Evolutionary conservation across 1,140 invertebrate genomes (phyloP), one percentile per base, ranked within the genome.

Genomic region (Nixonia krombeini): DNA sequence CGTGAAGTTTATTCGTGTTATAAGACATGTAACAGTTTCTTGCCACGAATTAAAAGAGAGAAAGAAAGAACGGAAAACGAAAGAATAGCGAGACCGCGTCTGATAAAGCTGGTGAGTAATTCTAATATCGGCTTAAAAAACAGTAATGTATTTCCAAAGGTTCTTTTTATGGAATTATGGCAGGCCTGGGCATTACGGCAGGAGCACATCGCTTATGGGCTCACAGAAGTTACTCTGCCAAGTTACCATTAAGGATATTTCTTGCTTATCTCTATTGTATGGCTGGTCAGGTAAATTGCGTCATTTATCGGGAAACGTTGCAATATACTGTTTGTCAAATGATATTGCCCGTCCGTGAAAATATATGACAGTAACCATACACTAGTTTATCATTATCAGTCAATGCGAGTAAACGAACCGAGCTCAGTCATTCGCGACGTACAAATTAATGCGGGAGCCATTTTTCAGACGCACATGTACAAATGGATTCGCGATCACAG

Each of bases 131-230:
- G n/a, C n/a, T n/a, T n/a, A n/a, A n/a, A n/a, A n/a, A n/a, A 26
- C 25, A 4, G 25, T 5, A 26, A 50, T 31, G 8, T 45, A 12
- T 53, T 7, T 37, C 41, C 53, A 59, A 21, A 78, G 80, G 21
- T 51, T 18, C 65, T 1, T 4, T 35, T 6, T 77, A 72, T 42
- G 73, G 72, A 13, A 7, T 68, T 7, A 18, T 31, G 1, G 15
- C 81, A 13, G 90, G 88, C 3, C 63, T 90, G 9, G 91, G 91
- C 31, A 87, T 96, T 33, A 96, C 94, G 5, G 93, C 91, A 4
- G 94, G 94, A 23, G 91, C 91, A 10, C 94, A 96, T 83, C 87
- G 94, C 38, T 86, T 95, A 16, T 96, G 93, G 92, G 87, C 93
- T 7, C 94, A 96, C 76, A 87, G 88, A 66, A 87, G 92, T 18